phyloP scores from a whole-genome alignment of 2,113 vertebrate species.

The Gnathonemus longibarbis region DNA sequence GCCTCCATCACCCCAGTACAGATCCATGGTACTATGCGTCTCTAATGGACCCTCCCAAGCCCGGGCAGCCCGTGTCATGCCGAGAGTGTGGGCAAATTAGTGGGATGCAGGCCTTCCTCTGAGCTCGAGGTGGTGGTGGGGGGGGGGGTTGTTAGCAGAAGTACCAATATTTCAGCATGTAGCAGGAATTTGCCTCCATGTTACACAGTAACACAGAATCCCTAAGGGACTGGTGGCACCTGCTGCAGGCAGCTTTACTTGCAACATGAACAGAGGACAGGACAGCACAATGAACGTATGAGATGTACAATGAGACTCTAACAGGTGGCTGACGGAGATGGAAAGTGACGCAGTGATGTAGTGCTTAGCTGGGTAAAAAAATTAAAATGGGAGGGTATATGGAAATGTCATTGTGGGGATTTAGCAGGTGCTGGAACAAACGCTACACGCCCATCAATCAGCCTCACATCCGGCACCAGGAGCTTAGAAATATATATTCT shows the following conservation, averaged over 20 bases:
- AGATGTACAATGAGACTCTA: slow-evolving; percentile 46
- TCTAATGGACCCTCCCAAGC: neutral
- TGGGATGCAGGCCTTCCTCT: neutral
- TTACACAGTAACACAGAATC: neutral
- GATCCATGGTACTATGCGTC: neutral
- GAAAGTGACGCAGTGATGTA: neutral
- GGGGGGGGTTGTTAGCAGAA: neutral
- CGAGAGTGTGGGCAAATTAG: neutral
- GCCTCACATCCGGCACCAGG: slow-evolving; percentile 6
- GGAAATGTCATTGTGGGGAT: slow-evolving; percentile 50
- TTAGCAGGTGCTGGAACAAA: slow-evolving; percentile 46
- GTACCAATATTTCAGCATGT: neutral
- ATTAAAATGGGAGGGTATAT: slow-evolving; percentile 43
- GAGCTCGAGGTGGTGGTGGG: neutral
- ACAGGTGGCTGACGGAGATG: slow-evolving; percentile 31
- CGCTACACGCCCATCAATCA: slow-evolving; percentile 16
- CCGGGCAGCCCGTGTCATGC: neutral
- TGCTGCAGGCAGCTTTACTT: neutral
- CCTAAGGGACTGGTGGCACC: neutral
- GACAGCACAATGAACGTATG: slow-evolving; percentile 50
- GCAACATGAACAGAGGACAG: neutral
- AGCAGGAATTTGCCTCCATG: neutral
- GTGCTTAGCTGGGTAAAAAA: slow-evolving; percentile 25
- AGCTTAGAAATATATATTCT: slow-evolving; percentile 3
- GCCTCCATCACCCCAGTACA: neutral